Evolutionary conservation across 1,140 invertebrate species (phyloP), one percentile per base, ranked within the genome.

Genomic region (Drosophila malerkotliana): DNA sequence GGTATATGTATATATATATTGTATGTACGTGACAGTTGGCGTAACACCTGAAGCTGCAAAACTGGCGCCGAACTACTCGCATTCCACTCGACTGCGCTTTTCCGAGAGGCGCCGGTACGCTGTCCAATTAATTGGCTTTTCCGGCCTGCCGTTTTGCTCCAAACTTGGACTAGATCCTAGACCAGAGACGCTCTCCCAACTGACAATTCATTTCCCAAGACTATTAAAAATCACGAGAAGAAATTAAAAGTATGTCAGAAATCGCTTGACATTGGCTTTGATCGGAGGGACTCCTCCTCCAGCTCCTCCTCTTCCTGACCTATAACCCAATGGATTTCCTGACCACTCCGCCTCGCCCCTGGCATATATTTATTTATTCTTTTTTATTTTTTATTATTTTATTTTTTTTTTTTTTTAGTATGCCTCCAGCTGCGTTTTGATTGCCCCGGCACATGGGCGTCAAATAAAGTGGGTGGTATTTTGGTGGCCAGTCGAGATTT

Each of bases 101-200:
- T 54, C 55, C 51, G 51, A 39, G 51, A 39, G 57, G 45, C 59
- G 21, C 55, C 78, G 77, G 64, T 30, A 67, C 48, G 74, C 81
- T 87, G 78, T 88, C 79, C 82, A 87, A 87, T 88, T 87, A 87
- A 87, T 87, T 87, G 83, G 82, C 83, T 88, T 87, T 87, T 88
- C 82, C 82, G 74, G 61, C 3, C 3, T 34, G 8, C 32, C 32
- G 53, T 41, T 47, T 47, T 47, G 54, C 48, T 53, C 48, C 24
- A 59, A 45, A 47, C 15, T 8, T 7, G n/a, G 48, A 32, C 34
- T 5, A 28, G 28, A 28, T 48, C 30, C 24, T 56, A 56, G 32
- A 26, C 14, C 47, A 18, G 18, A 18, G 18, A 18, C 18, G 18
- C 1, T 18, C 18, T 18, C 18, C 18, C 18, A 18, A 18, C 1